A percentile compares a stretch with the other conserved stretches of the same genome.
phyloP scores from a whole-genome alignment of 2,113 vertebrate species.

The Plotosus lineatus region DNA sequence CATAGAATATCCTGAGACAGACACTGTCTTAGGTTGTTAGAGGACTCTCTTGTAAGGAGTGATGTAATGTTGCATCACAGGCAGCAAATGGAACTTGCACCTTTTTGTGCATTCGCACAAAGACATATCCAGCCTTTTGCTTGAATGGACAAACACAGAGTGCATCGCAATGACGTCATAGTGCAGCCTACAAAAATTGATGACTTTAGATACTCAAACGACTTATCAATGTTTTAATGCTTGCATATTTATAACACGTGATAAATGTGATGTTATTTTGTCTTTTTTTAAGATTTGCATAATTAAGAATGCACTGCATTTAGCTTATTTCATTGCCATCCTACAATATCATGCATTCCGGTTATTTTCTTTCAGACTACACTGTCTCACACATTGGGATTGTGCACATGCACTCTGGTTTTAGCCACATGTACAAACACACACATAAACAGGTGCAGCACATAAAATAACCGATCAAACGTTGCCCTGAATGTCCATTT shows the following conservation, averaged over 20 bases:
- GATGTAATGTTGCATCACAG: slow-evolving; percentile 33
- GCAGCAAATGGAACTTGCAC: slow-evolving; percentile 1
- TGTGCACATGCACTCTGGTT: not conserved
- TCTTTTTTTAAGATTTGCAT: not conserved
- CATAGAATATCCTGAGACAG: not conserved
- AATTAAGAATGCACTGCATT: not conserved
- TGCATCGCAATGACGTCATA: not conserved
- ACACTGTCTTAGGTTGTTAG: not conserved
- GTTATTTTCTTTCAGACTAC: not conserved
- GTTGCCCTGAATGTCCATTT: not conserved
- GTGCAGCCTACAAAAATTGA: not conserved
- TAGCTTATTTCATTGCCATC: too few species aligned
- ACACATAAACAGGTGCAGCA: not conserved
- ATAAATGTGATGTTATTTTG: not conserved
- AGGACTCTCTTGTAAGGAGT: not conserved
- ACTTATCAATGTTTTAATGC: not conserved
- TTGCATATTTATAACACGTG: not conserved
- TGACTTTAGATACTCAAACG: not conserved
- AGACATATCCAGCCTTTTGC: not conserved
- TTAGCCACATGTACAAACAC: not conserved
- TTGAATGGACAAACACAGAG: not conserved
- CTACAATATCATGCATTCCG: not conserved
- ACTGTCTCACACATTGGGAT: not conserved
- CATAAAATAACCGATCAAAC: not conserved
- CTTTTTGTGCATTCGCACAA: not conserved